A percentile compares a stretch with the other conserved stretches of the same genome.
Evolutionary conservation across 2,113 vertebrate genomes (phyloP).

Genomic region (Elaphurus davidianus): DNA sequence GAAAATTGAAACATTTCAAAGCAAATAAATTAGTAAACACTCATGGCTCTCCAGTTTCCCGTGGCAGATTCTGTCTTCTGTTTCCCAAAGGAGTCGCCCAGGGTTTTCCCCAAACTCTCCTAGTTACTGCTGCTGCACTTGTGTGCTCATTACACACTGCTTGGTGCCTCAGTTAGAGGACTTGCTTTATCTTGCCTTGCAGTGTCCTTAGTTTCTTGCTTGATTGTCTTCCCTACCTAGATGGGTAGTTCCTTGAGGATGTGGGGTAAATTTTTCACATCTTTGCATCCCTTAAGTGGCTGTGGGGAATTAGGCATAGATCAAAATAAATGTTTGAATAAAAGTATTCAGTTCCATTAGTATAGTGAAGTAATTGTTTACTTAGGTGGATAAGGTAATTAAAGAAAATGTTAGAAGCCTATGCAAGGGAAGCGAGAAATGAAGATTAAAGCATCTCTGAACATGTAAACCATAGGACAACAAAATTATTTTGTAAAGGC

Average conservation of each 20-base stretch:
- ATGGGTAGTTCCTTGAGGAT: not conserved
- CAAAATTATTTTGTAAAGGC: constrained; percentile 30
- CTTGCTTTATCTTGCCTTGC: constrained; percentile 5
- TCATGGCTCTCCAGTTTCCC: not conserved
- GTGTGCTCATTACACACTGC: not conserved
- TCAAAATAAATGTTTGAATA: constrained; percentile 44
- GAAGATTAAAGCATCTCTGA: constrained; percentile 26
- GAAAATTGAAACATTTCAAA: constrained; percentile 27
- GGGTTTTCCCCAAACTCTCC: not conserved
- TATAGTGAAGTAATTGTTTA: constrained; percentile 30
- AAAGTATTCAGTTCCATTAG: not conserved
- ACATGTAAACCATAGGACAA: constrained; percentile 20
- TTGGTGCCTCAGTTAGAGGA: not conserved
- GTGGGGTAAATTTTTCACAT: constrained; percentile 25
- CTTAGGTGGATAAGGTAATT: not conserved
- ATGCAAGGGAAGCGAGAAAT: not conserved
- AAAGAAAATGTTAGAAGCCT: constrained; percentile 26
- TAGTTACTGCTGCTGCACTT: not conserved
- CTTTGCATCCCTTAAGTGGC: not conserved
- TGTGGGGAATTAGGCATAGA: not conserved
- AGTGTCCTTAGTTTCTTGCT: not conserved
- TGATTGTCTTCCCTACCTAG: not conserved
- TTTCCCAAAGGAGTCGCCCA: not conserved
- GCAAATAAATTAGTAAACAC: constrained; percentile 10
- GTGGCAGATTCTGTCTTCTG: constrained; percentile 21